These are phyloP conservation scores for Saturnia japonica DNA, from an alignment of 2,888 invertebrate genomes.

Conservation along the genomic window DNA sequence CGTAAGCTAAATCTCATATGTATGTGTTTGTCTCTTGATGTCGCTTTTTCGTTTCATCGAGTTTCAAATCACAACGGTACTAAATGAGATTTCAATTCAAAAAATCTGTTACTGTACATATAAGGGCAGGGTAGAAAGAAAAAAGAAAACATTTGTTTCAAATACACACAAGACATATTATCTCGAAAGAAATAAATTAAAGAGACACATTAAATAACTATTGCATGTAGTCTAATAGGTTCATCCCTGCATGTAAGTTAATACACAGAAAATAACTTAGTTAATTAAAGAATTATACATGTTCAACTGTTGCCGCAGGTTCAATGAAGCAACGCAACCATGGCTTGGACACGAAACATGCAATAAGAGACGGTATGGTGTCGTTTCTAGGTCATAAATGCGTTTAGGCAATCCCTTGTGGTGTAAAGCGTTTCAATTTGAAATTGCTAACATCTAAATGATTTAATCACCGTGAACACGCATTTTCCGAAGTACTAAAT, in stretches of 20 bases:
- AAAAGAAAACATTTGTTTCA: too few relatives aligned
- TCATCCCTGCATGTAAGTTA: not conserved
- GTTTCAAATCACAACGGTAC: too few relatives aligned
- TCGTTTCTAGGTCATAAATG: conserved; percentile 3
- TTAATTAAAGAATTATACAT: not conserved
- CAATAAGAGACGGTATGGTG: conserved; percentile 4
- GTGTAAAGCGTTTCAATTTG: not conserved
- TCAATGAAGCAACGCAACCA: not conserved
- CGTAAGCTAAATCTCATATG: too few relatives aligned
- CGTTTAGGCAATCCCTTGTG: not conserved
- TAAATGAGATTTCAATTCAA: too few relatives aligned
- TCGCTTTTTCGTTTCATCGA: too few relatives aligned
- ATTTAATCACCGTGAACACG: conserved; percentile 2
- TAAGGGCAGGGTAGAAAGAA: too few relatives aligned
- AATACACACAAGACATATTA: too few relatives aligned
- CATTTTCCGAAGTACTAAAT: not conserved
- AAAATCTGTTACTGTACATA: too few relatives aligned
- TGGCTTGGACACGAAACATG: not conserved
- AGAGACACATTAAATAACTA: not conserved
- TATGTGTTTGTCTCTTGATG: too few relatives aligned
- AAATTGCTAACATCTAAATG: not conserved
- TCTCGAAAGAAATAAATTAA: too few relatives aligned
- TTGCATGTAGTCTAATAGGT: not conserved
- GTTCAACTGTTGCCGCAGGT: not conserved
- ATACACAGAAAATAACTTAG: not conserved